These are phyloP conservation scores for Phengaris alcon DNA, from an alignment of 2,888 invertebrate genomes.

Conservation along the genomic window DNA sequence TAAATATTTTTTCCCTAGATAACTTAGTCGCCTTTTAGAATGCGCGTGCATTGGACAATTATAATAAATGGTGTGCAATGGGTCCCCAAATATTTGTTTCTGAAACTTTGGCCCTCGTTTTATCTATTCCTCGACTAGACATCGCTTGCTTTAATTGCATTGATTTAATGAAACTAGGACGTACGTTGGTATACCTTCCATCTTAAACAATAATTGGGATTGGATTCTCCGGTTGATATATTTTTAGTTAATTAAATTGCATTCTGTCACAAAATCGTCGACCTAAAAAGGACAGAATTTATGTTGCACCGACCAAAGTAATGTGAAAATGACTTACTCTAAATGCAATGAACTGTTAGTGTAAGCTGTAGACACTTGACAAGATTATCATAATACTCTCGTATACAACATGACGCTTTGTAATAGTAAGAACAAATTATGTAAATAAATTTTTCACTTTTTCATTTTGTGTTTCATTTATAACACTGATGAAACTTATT, in stretches of 20 bases:
- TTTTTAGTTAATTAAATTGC: neutral
- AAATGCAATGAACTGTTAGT: constrained; percentile 15
- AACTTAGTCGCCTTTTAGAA: neutral
- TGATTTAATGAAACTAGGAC: neutral
- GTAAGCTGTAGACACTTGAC: neutral
- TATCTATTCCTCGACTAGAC: neutral
- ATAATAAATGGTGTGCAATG: constrained; percentile 20
- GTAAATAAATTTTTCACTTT: constrained; percentile 32
- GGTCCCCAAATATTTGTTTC: constrained; percentile 18
- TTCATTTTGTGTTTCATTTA: constrained; percentile 25
- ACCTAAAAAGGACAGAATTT: neutral
- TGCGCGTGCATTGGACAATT: constrained; percentile 19
- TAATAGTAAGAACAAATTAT: constrained; percentile 28
- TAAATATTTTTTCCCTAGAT: constrained; percentile 19
- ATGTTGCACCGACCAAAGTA: constrained; percentile 11
- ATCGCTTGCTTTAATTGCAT: neutral
- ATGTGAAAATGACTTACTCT: constrained; percentile 15
- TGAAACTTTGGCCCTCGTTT: neutral
- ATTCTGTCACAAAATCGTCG: neutral
- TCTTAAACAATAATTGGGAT: neutral
- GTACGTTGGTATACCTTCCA: neutral
- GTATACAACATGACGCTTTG: constrained; percentile 29
- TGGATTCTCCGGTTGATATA: neutral
- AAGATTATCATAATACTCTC: constrained; percentile 29
- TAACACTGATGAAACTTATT: too few relatives aligned